Percentiles rank a stretch among this genome's conserved stretches.
These are phyloP conservation scores for Cristatella mucedo DNA, from an alignment of 2,888 invertebrate species.

Conservation along the genomic window DNA sequence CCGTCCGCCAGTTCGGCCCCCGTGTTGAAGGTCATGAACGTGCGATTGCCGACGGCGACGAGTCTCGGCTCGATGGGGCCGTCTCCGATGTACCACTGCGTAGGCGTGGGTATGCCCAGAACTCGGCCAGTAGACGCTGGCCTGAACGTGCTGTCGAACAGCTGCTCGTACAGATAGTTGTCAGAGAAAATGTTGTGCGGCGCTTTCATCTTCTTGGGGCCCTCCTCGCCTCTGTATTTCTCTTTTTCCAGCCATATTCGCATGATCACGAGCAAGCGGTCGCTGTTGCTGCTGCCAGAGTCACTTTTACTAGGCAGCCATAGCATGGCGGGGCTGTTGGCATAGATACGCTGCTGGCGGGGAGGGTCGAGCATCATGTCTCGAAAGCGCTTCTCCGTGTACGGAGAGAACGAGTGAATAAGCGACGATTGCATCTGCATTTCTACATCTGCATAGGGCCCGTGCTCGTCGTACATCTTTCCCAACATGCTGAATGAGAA, in stretches of 20 bases:
- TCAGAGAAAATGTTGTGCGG: constrained; percentile 18
- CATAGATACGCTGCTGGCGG: constrained; percentile 15
- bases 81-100: constrained; percentile 18
- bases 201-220: too few relatives aligned
- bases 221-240: too few relatives aligned
- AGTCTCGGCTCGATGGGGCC: constrained; percentile 20
- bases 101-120: constrained; percentile 17
- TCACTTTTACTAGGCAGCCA: constrained; percentile 21
- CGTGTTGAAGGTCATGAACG: constrained; percentile 17
- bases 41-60: constrained; percentile 13
- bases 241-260: constrained; percentile 18
- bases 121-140: constrained; percentile 16
- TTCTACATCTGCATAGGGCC: too few relatives aligned
- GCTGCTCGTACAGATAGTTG: constrained; percentile 19
- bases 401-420: constrained; percentile 17
- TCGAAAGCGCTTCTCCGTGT: constrained; percentile 14
- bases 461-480: too few relatives aligned
- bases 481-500: too few relatives aligned
- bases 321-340: constrained; percentile 18
- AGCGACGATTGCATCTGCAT: too few relatives aligned
- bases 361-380: constrained; percentile 15
- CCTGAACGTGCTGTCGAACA: constrained; percentile 15
- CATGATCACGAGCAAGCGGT: constrained; percentile 15
- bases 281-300: constrained; percentile 15
- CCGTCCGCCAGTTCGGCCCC: constrained; percentile 16